Evolutionary conservation across 2,113 vertebrate genomes (phyloP).

Genomic region (Geococcyx californianus): DNA sequence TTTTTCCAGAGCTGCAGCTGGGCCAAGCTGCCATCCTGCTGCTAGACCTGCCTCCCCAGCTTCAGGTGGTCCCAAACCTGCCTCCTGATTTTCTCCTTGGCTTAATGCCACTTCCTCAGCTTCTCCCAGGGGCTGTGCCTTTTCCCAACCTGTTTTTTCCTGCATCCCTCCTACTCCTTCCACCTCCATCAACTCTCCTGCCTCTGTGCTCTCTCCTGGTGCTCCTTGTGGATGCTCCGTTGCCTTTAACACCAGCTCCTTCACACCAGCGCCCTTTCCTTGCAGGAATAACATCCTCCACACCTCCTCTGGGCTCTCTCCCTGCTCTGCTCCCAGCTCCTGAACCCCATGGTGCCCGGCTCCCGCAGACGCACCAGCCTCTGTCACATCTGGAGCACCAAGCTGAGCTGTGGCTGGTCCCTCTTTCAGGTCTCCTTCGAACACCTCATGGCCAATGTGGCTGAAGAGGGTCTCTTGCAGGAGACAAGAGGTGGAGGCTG

Average conservation of each 20-base stretch:
- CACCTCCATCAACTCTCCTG: not conserved
- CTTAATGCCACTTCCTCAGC: not conserved
- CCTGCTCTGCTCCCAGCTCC: not conserved
- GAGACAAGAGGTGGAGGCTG: not conserved
- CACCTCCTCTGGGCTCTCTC: not conserved
- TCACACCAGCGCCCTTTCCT: not conserved
- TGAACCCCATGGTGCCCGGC: not conserved
- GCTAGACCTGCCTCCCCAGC: not conserved
- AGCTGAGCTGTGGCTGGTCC: not conserved
- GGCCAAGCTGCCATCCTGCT: not conserved
- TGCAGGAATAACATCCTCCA: not conserved
- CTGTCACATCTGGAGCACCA: not conserved
- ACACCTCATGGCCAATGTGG: fast-evolving
- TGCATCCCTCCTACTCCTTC: not conserved
- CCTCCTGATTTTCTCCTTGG: not conserved
- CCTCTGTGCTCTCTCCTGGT: not conserved
- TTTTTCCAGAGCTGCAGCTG: fast-evolving
- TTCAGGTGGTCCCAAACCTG: not conserved
- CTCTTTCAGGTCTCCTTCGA: not conserved
- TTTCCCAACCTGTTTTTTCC: not conserved
- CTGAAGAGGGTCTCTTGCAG: not conserved
- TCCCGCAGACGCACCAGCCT: not conserved
- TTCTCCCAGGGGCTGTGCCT: not conserved
- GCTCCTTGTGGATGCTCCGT: not conserved
- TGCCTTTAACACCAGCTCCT: not conserved